Percentiles rank a stretch among this genome's conserved stretches.
Evolutionary conservation across 2,888 invertebrate species (phyloP).

Genomic region (Julus scanicus): DNA sequence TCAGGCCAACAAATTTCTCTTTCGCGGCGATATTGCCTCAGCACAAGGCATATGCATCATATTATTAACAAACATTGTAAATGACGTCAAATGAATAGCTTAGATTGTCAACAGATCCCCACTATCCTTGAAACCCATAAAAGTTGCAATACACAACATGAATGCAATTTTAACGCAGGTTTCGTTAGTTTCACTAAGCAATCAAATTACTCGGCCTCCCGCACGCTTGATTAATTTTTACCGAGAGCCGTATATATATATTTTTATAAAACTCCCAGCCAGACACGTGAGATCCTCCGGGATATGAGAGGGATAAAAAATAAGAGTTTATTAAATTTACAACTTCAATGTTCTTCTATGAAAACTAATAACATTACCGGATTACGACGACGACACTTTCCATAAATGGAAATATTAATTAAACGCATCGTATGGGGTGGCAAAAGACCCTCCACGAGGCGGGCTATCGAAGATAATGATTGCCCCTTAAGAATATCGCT

Average conservation of each 20-base stretch:
- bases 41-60: too few relatives aligned
- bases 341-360: background rate
- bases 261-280: background rate
- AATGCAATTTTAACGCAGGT: background rate
- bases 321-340: background rate
- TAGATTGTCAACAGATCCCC: background rate
- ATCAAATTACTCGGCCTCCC: background rate
- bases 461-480: background rate
- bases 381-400: background rate
- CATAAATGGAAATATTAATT: slow-evolving; percentile 27
- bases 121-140: background rate
- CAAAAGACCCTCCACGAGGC: background rate
- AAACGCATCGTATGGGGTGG: background rate
- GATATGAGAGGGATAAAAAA: background rate
- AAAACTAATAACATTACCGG: slow-evolving; percentile 10
- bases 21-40: too few relatives aligned
- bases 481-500: background rate
- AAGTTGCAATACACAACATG: background rate
- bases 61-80: too few relatives aligned
- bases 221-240: background rate
- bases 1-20: too few relatives aligned
- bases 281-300: background rate
- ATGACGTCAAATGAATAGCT: too few relatives aligned
- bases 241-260: background rate
- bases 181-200: background rate